These are phyloP conservation scores for Crocallis elinguaria DNA, from an alignment of 2,888 invertebrate genomes.

Conservation along the genomic window DNA sequence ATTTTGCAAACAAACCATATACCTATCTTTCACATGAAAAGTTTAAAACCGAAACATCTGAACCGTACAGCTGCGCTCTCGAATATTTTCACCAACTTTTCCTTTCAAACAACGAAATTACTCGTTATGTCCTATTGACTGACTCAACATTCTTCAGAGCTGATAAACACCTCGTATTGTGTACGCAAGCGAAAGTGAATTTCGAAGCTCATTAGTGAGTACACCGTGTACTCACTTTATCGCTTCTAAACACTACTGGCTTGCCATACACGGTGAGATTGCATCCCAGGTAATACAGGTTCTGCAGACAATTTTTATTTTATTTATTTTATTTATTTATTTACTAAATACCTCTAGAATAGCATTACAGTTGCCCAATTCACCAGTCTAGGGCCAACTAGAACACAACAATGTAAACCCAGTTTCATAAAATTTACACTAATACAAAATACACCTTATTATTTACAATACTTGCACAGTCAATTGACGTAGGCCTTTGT, in stretches of 20 bases:
- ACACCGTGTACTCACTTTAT: slow-evolving; percentile 27
- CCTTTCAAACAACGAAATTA: slow-evolving; percentile 21
- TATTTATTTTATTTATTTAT: too few species aligned
- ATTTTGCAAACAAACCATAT: neutral
- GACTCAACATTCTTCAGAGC: slow-evolving; percentile 24
- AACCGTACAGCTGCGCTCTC: slow-evolving; percentile 2
- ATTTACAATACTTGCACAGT: too few species aligned
- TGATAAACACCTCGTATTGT: slow-evolving; percentile 29
- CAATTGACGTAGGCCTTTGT: too few species aligned
- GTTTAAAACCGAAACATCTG: neutral
- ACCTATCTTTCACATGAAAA: neutral
- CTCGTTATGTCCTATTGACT: slow-evolving; percentile 24
- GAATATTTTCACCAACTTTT: slow-evolving; percentile 24
- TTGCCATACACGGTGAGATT: slow-evolving; percentile 9
- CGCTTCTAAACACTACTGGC: slow-evolving; percentile 14
- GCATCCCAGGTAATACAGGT: slow-evolving; percentile 8
- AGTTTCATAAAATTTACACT: too few species aligned
- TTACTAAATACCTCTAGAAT: too few species aligned
- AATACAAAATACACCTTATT: too few species aligned
- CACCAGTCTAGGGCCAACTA: too few species aligned
- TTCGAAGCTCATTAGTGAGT: slow-evolving; percentile 27
- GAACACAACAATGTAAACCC: too few species aligned
- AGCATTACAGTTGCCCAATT: too few species aligned
- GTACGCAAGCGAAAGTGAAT: slow-evolving; percentile 32
- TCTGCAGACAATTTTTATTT: slow-evolving; percentile 12